A percentile compares a stretch with the other conserved stretches of the same genome.
Conservation (phyloP, 2,888 invertebrate species). For the Drosophila sordidula region DNA sequence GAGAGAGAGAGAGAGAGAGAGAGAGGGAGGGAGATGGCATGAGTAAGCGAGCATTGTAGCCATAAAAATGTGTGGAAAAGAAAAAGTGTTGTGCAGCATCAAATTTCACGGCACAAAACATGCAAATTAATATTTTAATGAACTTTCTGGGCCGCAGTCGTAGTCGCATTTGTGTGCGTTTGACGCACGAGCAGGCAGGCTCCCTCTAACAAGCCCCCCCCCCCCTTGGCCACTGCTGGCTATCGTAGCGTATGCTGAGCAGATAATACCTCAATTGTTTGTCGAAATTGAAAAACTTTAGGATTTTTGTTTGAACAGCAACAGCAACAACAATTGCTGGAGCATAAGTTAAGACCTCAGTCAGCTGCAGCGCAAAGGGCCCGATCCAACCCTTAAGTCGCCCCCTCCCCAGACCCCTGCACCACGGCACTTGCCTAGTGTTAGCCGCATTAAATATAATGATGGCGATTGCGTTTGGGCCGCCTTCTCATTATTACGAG, state of each 20-base stretch:
- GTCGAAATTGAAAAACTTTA: slow-evolving; percentile 80
- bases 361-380: slow-evolving; percentile 16
- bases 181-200: slow-evolving; percentile 44
- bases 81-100: slow-evolving; percentile 40
- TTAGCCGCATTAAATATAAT: slow-evolving; percentile 82
- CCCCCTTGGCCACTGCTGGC: not conserved
- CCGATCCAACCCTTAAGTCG: slow-evolving; percentile 9
- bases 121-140: slow-evolving; percentile 81
- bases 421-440: slow-evolving; percentile 27
- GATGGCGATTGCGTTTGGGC: slow-evolving; percentile 69
- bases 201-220: not conserved
- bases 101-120: slow-evolving; percentile 61
- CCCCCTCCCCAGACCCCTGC: not conserved
- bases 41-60: not conserved
- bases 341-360: slow-evolving; percentile 67
- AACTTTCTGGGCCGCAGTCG: slow-evolving; percentile 41
- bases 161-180: slow-evolving; percentile 14
- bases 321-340: slow-evolving; percentile 36
- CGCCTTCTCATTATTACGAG: slow-evolving; percentile 66
- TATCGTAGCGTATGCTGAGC: slow-evolving; percentile 32
- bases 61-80: slow-evolving; percentile 20
- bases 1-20: not conserved
- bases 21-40: not conserved
- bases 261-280: slow-evolving; percentile 82
- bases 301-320: slow-evolving; percentile 49